Evolutionary conservation across 1,140 invertebrate genomes (phyloP).

Genomic region (Amphibalanus amphitrite): DNA sequence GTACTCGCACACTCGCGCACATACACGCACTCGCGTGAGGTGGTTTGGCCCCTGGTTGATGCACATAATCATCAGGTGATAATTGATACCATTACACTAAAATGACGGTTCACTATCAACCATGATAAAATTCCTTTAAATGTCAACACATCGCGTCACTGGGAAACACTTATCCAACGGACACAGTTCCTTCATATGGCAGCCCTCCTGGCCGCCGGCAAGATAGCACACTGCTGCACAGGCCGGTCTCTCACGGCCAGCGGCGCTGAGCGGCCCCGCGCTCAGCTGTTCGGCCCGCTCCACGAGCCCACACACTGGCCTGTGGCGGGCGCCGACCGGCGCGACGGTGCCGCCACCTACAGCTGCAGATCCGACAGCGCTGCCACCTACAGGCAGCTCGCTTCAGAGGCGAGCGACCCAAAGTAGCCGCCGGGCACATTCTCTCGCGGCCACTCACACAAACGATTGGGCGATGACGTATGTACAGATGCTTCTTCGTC

Average conservation of each 20-base stretch:
- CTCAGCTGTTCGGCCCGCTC: no score
- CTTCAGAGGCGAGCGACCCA: background rate
- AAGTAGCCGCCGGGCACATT: background rate
- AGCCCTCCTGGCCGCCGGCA: background rate
- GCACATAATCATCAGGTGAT: background rate
- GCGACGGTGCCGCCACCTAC: background rate
- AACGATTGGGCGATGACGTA: background rate
- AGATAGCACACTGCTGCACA: background rate
- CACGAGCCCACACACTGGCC: background rate
- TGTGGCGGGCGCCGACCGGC: no score
- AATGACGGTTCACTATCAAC: background rate
- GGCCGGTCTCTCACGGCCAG: background rate
- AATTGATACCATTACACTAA: background rate
- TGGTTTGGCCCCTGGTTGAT: background rate
- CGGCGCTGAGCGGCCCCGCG: no score
- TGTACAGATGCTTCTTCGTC: constrained; percentile 31
- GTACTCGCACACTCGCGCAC: background rate
- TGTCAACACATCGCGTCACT: background rate
- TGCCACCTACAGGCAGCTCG: background rate
- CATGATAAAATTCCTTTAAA: background rate
- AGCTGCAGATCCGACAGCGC: no score
- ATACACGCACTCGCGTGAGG: background rate
- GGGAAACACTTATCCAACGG: background rate
- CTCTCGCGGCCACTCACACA: background rate
- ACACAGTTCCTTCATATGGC: background rate